Percentiles rank a stretch among this genome's conserved stretches.
Conservation (phyloP, 2,797 vertebrate genomes). For the Anguilla obscura region DNA sequence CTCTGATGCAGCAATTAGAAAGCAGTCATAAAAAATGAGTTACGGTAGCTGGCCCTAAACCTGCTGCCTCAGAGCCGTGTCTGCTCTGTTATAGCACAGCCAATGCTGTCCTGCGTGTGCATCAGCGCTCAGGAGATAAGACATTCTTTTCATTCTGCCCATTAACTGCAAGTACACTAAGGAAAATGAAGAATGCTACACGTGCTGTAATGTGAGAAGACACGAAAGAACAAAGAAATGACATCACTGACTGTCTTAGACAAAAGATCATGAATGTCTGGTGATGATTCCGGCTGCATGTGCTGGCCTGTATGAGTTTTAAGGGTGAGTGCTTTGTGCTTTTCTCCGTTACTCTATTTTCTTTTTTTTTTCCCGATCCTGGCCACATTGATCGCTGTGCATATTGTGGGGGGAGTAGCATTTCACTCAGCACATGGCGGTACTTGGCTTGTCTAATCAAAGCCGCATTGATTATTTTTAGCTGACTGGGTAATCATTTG, state of each 20-base stretch:
- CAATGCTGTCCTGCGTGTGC: not conserved
- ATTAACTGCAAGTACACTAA: not conserved
- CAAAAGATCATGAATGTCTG: not conserved
- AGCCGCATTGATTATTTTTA: conserved; percentile 50
- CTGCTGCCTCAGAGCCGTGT: not conserved
- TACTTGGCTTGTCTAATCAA: conserved; percentile 44
- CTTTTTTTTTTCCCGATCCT: not conserved
- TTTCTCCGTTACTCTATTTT: not conserved
- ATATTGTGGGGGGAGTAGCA: conserved; percentile 5
- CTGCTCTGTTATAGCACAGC: not conserved
- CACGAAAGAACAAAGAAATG: not conserved
- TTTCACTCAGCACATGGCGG: not conserved
- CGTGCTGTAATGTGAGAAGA: no score
- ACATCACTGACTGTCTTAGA: not conserved
- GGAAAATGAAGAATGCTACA: not conserved
- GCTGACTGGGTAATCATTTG: conserved; percentile 36
- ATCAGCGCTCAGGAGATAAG: not conserved
- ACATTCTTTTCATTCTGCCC: not conserved
- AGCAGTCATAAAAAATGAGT: not conserved
- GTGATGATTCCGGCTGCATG: not conserved
- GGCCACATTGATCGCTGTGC: conserved; percentile 18
- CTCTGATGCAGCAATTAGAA: conserved; percentile 21
- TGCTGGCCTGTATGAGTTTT: not conserved
- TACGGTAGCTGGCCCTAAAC: not conserved
- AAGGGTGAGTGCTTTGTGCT: not conserved